These are phyloP conservation scores for Eclectus roratus DNA, from an alignment of 2,113 vertebrate species.

Conservation along the genomic window DNA sequence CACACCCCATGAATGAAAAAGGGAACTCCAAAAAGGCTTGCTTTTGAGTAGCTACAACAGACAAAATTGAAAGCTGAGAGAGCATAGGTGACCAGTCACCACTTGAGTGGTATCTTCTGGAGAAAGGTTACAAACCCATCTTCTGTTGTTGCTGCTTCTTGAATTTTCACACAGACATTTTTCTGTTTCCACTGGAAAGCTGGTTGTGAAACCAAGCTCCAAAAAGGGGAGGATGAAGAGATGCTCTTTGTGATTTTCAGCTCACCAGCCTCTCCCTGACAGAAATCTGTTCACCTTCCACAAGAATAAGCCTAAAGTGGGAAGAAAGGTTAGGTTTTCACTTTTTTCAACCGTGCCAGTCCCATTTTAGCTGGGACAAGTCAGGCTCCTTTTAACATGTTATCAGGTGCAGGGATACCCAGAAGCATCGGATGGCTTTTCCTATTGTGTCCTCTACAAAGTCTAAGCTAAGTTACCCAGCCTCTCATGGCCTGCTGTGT, in stretches of 20 bases:
- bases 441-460: background rate
- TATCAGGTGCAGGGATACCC: background rate
- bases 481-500: background rate
- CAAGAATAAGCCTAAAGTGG: background rate
- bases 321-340: background rate
- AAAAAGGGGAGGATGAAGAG: background rate
- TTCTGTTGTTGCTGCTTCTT: background rate
- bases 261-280: background rate
- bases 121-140: background rate
- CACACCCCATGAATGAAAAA: accelerated
- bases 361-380: background rate
- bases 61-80: background rate
- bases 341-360: background rate
- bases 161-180: background rate
- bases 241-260: background rate
- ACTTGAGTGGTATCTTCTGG: background rate
- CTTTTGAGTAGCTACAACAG: background rate
- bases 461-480: background rate
- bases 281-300: background rate
- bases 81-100: background rate
- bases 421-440: background rate
- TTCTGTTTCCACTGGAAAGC: background rate
- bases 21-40: background rate
- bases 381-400: background rate
- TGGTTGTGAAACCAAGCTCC: background rate